phyloP scores from a whole-genome alignment of 2,797 vertebrate species.

The Spizella passerina region DNA sequence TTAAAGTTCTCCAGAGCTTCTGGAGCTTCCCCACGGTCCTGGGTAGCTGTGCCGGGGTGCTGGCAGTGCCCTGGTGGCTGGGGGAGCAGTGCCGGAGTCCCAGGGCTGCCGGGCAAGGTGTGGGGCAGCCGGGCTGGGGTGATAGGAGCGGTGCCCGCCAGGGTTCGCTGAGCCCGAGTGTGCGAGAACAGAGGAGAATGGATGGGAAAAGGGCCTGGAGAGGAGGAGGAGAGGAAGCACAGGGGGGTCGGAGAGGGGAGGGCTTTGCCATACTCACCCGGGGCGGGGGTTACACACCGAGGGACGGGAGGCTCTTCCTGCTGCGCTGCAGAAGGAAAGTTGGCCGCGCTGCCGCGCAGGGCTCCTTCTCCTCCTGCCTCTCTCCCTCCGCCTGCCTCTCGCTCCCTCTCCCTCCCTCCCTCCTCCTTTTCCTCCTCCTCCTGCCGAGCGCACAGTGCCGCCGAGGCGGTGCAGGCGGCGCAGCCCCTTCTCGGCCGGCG shows the following conservation, averaged over 20 bases:
- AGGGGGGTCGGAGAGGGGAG: not conserved
- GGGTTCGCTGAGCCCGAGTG: not conserved
- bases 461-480: not conserved
- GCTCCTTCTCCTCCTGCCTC: not conserved
- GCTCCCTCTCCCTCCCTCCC: not conserved
- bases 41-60: not conserved
- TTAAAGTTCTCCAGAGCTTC: not conserved
- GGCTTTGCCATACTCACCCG: not conserved
- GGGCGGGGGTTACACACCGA: not conserved
- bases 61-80: not conserved
- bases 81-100: rapidly evolving
- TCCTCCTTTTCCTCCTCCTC: not conserved
- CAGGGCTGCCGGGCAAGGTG: not conserved
- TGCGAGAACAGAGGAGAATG: not conserved
- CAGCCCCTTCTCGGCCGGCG: not conserved
- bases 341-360: not conserved
- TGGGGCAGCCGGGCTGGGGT: too few relatives aligned
- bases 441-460: not conserved
- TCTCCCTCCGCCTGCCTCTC: not conserved
- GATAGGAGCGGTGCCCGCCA: not conserved
- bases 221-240: not conserved
- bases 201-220: not conserved
- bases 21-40: not conserved
- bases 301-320: not conserved
- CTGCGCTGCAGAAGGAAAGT: constrained; percentile 46